Conservation (phyloP, 2,888 invertebrate species). For the Thyatira batis region DNA sequence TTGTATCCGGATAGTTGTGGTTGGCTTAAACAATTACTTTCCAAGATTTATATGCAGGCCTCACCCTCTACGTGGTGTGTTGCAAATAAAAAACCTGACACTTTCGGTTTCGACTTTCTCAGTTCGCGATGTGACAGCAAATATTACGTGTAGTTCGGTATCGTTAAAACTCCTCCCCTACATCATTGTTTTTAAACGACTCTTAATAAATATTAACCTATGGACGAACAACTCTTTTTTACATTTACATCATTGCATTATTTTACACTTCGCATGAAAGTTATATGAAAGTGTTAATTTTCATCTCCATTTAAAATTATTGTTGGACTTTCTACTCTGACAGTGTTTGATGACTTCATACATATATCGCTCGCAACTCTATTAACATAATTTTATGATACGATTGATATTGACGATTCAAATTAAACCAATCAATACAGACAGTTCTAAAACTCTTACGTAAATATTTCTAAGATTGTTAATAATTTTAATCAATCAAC, state of each 20-base stretch:
- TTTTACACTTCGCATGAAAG: conserved; percentile 5
- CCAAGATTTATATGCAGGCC: conserved; percentile 41
- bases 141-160: conserved; percentile 47
- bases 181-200: conserved; percentile 6
- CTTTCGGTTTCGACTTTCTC: conserved; percentile 64
- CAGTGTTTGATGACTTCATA: conserved; percentile 3
- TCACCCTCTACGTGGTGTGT: conserved; percentile 40
- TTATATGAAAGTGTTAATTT: conserved; percentile 23
- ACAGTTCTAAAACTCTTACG: background rate
- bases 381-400: conserved; percentile 6
- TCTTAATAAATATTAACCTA: background rate
- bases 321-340: conserved; percentile 25
- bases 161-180: conserved; percentile 19
- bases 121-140: conserved; percentile 41
- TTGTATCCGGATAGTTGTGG: background rate
- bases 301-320: conserved; percentile 19
- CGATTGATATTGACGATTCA: background rate
- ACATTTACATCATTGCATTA: background rate
- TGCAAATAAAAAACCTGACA: conserved; percentile 48
- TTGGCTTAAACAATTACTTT: conserved; percentile 22
- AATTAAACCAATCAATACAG: background rate
- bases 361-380: conserved; percentile 1
- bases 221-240: background rate
- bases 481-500: background rate
- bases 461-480: background rate